Evolutionary conservation across 2,797 vertebrate genomes (phyloP).

Genomic region (Pogonophryne albipinna): DNA sequence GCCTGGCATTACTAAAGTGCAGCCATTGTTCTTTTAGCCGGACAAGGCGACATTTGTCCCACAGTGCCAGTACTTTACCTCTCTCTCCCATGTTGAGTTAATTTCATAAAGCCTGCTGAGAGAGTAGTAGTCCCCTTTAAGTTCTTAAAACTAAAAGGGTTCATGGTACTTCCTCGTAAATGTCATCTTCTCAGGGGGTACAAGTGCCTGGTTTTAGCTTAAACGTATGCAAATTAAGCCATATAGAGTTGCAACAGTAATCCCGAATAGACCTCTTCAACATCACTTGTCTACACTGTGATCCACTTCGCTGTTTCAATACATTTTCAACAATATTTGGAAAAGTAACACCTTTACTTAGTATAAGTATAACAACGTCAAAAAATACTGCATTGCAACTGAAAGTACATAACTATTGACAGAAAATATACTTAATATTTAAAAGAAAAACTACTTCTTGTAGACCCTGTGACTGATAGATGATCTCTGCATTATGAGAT

Average conservation of each 20-base stretch:
- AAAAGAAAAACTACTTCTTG: not conserved
- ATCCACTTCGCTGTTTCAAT: not conserved
- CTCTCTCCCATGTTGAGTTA: conserved; percentile 17
- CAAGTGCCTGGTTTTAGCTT: not conserved
- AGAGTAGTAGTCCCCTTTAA: conserved; percentile 18
- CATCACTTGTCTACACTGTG: not conserved
- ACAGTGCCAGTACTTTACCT: conserved; percentile 16
- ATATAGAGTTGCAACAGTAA: not conserved
- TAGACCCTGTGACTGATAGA: not conserved
- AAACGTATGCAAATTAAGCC: not conserved
- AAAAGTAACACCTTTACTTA: not conserved
- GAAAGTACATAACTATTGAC: not conserved
- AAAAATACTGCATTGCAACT: not conserved
- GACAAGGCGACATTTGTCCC: conserved; percentile 39
- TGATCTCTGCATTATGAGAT: not conserved
- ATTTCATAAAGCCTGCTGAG: conserved; percentile 30
- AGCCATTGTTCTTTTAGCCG: conserved; percentile 49
- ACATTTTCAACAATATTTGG: not conserved
- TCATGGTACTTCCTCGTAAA: not conserved
- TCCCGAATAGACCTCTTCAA: not conserved
- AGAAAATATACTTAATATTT: not conserved
- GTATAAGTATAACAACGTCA: not conserved
- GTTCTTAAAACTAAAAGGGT: conserved; percentile 16
- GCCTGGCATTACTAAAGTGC: conserved; percentile 34
- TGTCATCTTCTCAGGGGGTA: conserved; percentile 19